Base-by-base conservation (phyloP, 2,113 vertebrate genomes). In the Hemibagrus wyckioides region DNA sequence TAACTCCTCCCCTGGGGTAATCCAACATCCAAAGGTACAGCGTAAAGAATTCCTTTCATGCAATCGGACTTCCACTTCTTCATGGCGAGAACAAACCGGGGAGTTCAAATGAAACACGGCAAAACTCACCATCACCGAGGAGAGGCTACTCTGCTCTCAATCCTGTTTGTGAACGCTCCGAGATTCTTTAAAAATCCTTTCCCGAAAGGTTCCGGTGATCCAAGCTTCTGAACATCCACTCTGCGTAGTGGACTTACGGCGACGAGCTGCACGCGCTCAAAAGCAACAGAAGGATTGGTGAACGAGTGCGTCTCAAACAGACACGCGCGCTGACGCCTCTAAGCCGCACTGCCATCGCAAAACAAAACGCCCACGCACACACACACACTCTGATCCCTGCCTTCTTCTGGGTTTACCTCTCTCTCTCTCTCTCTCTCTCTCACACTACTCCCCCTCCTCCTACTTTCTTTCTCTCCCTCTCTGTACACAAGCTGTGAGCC, bases 301-400 rank as follows among this genome's bases (percentile, higher is more conserved):
- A 91, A 90, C 91, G 92, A 83, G 91, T 89, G 92, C 91, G 91
- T 76, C 90, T 79, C 69, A 82, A 88, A 65, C 80, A 94, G 92
- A 89, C 88, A 71, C 86, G 90, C 90, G 88, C 90, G 89, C 91
- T 92, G 93, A 93, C 90, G 93, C 92, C 91, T 93, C 92, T 91
- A 84, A 94, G 94, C 93, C 90, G 94, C 90, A 92, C 93, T 95
- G 93, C 94, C 95, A 95, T 95, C 92, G 94, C 94, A 95, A 94
- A 95, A 95, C 94, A 95, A 94, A 95, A 95, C 96, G 93, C 96
- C 96, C 96, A 96, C 96, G 94, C 95, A 93, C 94, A 41, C 50
- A 91, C 92, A 91, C 90, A 65, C 33, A 82, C 33, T 57, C 76
- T 92, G 94, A 94, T 94, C 94, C 93, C 92, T 93, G 93, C 91